A percentile compares a stretch with the other conserved stretches of the same genome.
phyloP scores from a whole-genome alignment of 2,113 vertebrate species.

The Bufo bufo region DNA sequence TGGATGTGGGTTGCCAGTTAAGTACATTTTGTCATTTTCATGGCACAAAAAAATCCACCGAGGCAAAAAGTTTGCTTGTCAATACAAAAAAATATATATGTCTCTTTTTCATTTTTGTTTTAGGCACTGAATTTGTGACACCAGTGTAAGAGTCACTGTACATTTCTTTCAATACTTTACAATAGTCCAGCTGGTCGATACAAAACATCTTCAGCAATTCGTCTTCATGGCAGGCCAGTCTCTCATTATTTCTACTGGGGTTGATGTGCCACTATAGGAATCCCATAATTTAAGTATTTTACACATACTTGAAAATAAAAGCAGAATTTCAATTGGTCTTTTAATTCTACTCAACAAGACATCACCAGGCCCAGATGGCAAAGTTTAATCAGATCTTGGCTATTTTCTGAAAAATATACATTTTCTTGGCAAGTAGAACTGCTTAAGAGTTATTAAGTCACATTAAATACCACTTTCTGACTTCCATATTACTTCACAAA shows the following conservation, averaged over 20 bases:
- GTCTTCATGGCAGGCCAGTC: slow-evolving; percentile 24
- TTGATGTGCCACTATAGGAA: slow-evolving; percentile 8
- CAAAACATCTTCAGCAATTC: slow-evolving; percentile 26
- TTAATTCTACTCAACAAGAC: slow-evolving; percentile 1
- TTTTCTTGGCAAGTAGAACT: slow-evolving; percentile 49
- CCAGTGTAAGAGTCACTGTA: slow-evolving; percentile 46
- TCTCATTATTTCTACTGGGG: slow-evolving; percentile 5
- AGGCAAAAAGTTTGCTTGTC: slow-evolving; percentile 38
- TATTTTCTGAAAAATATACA: neutral
- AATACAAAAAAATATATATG: slow-evolving; percentile 54
- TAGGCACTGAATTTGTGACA: slow-evolving; percentile 55
- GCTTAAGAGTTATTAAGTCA: slow-evolving; percentile 38
- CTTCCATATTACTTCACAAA: slow-evolving; percentile 38
- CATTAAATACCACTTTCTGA: slow-evolving; percentile 45
- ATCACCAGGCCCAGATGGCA: neutral
- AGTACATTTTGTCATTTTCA: slow-evolving; percentile 51
- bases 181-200: slow-evolving; percentile 29
- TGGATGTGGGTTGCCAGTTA: slow-evolving; percentile 18
- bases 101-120: slow-evolving; percentile 43
- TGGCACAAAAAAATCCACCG: slow-evolving; percentile 50
- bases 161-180: slow-evolving; percentile 33
- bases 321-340: slow-evolving; percentile 39
- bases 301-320: slow-evolving; percentile 28
- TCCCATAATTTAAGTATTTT: neutral
- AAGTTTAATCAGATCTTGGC: slow-evolving; percentile 17